These are phyloP conservation scores for Anolis sagrei DNA, from an alignment of 2,113 vertebrate species.

Conservation along the genomic window DNA sequence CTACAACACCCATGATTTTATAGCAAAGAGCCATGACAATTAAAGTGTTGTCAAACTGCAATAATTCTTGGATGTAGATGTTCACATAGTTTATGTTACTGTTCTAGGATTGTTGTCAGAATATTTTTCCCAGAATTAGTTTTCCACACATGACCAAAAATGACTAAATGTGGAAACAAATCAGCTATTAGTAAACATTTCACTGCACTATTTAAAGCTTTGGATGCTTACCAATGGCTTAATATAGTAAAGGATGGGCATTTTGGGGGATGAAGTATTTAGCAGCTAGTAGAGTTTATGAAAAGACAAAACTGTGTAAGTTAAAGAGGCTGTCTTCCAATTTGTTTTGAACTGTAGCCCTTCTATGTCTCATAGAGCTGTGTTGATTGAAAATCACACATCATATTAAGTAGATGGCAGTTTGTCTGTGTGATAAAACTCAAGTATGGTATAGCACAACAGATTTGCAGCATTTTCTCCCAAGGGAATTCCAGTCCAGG, in stretches of 20 bases:
- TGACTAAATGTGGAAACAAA: neutral
- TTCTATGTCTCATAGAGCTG: conserved; percentile 45
- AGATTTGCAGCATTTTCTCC: conserved; percentile 42
- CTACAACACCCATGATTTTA: no score
- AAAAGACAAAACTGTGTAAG: conserved; percentile 13
- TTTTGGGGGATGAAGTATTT: neutral
- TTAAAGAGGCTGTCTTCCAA: conserved; percentile 17
- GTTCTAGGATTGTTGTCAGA: neutral
- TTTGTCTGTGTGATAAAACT: conserved; percentile 42
- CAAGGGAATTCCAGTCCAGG: conserved; percentile 13
- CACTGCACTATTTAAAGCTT: neutral
- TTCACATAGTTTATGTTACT: neutral
- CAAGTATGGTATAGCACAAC: neutral
- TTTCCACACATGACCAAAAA: neutral
- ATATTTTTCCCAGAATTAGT: neutral
- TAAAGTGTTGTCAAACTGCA: no score
- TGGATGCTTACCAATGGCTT: conserved; percentile 4
- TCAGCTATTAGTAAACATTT: neutral
- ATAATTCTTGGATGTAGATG: no score
- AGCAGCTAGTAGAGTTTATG: conserved; percentile 17
- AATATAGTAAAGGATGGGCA: neutral
- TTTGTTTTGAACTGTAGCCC: neutral
- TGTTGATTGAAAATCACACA: conserved; percentile 51
- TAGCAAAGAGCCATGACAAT: no score
- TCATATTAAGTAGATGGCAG: conserved; percentile 45